Conservation (phyloP, 2,113 vertebrate genomes). For the Eleginops maclovinus region DNA sequence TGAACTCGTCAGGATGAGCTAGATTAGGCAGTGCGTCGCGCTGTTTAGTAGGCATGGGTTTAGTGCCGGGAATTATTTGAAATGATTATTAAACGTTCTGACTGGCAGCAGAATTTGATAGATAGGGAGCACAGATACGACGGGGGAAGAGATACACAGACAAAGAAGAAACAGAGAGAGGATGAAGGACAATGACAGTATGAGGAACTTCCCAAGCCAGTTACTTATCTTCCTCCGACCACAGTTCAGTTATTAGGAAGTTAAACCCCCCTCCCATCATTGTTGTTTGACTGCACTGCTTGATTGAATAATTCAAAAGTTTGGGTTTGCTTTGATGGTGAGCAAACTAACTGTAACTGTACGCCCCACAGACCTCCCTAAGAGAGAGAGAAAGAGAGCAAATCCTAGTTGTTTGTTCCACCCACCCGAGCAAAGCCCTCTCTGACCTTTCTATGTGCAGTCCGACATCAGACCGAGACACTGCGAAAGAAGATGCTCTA, state of each 20-base stretch:
- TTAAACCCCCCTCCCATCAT: constrained; percentile 36
- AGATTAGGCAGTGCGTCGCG: constrained; percentile 5
- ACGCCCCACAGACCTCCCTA: constrained; percentile 62
- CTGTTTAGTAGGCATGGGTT: constrained; percentile 33
- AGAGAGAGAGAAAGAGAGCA: constrained; percentile 35
- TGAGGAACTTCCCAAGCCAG: constrained; percentile 33
- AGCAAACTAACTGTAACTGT: constrained; percentile 67
- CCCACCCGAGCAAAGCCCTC: constrained; percentile 67
- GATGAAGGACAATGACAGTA: constrained; percentile 13
- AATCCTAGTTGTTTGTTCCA: constrained; percentile 76
- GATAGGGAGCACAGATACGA: constrained; percentile 5
- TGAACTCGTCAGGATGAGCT: constrained; percentile 48
- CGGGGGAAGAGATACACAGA: constrained; percentile 22
- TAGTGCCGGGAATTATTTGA: constrained; percentile 7
- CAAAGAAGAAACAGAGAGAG: constrained; percentile 14
- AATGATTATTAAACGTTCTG: constrained; percentile 25
- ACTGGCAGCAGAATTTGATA: not conserved
- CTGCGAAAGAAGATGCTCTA: constrained; percentile 62
- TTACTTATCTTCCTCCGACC: constrained; percentile 48
- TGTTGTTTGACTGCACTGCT: constrained; percentile 8
- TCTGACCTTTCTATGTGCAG: constrained; percentile 71
- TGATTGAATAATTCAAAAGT: constrained; percentile 53
- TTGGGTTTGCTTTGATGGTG: constrained; percentile 63
- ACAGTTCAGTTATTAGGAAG: constrained; percentile 68
- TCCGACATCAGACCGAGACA: constrained; percentile 68